Evolutionary conservation across 2,888 invertebrate species (phyloP), one percentile per base, ranked within the genome.

Genomic region (Torymus aiolomorphi): DNA sequence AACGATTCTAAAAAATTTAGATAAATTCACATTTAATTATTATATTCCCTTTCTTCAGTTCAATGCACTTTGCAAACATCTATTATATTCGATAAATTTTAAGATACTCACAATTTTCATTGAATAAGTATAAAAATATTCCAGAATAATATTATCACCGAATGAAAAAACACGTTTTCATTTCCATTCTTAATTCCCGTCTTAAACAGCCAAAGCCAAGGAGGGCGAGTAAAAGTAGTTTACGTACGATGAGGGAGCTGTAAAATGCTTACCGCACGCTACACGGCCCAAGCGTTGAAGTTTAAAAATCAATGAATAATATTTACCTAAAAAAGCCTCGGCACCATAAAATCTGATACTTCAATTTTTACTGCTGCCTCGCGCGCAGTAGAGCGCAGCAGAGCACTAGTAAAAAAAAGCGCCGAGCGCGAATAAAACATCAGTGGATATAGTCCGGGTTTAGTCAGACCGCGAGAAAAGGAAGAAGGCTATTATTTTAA

Each of bases 231-330:
- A 63, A 63, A 63, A 63, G 14, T 63, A 12, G 14, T 42, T 63
- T 31, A 63, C 42, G 31, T 13, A 42, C 69, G 16, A 42, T 49
- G 54, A 31, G 75, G 80, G 72, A 73, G 54, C 49, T 54, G 54
- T 73, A 73, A 73, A 73, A 62, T 31, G 72, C n/a, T 18, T 20
- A 12, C 66, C n/a, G 54, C 18, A 13, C 16, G 24, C 13, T 62
- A 62, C 42, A 20, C 51, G 14, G 42, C 24, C 16, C 13, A 24
- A 42, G 42, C 42, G 42, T 42, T 8, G 54, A 65, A 52, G 18
- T 65, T 66, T 66, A 70, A 70, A 76, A 76, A 70, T 62, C 76
- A 70, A 76, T 70, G 76, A 70, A 63, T 76, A 76, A 76, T 57
- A 70, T 70, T 76, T 70, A 20, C 63, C 51, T 54, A 42, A 49